phyloP scores from a whole-genome alignment of 2,113 vertebrate species.

The Heterochromis multidens region DNA sequence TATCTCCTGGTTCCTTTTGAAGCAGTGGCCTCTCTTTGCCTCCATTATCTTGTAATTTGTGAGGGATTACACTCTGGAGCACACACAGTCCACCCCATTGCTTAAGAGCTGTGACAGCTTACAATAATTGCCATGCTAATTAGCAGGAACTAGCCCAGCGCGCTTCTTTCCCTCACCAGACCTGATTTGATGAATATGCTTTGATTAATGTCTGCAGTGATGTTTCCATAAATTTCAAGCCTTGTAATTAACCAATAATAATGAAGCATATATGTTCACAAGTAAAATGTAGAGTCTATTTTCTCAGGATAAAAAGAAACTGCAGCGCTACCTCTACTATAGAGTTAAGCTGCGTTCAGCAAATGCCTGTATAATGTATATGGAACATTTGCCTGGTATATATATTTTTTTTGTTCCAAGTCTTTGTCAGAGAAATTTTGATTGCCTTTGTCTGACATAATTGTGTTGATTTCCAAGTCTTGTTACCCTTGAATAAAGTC shows the following conservation, averaged over 20 bases:
- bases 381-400: neutral
- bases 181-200: constrained; percentile 67
- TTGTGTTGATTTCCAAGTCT: neutral
- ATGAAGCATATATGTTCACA: neutral
- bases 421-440: neutral
- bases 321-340: neutral
- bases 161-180: constrained; percentile 53
- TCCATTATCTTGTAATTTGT: constrained; percentile 80
- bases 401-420: neutral
- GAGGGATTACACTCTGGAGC: constrained; percentile 74
- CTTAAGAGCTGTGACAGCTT: constrained; percentile 79
- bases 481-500: neutral
- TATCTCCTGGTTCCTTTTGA: constrained; percentile 69
- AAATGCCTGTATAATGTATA: neutral
- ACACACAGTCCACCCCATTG: constrained; percentile 67
- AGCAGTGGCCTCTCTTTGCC: constrained; percentile 68
- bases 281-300: neutral
- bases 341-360: too few species aligned
- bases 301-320: neutral
- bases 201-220: constrained; percentile 50
- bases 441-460: neutral
- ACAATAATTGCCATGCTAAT: constrained; percentile 79
- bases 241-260: constrained; percentile 8
- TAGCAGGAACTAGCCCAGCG: constrained; percentile 62
- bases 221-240: constrained; percentile 11